Base-by-base conservation (phyloP, 37 sponge, comb jelly and placozoan species). In the Eunapius fragilis region DNA sequence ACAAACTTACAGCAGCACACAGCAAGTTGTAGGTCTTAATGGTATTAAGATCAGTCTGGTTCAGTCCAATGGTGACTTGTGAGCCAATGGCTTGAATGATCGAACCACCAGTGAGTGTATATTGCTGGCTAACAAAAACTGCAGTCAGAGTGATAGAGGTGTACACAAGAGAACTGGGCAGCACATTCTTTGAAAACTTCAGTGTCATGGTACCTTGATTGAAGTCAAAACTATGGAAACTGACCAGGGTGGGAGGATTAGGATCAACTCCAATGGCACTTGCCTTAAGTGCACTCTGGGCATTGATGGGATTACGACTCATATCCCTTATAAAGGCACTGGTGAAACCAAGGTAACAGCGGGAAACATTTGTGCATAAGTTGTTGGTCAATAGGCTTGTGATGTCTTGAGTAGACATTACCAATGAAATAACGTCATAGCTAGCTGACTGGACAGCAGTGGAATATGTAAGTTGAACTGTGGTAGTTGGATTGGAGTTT, bases 191-290 rank as follows among this genome's bases (percentile, higher is more conserved):
- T 12, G 93, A 67, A 87, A 95, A 95, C 31, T 79, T 25, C 33
- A 95, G 67, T 24, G 77, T 77, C 49, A 95, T 37, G 11, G 82
- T 86, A 31, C 90, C 93, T 28, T 72, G 67, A 75, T 96, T 82
- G 34, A 84, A 74, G 74, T 97, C 96, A 80, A 96, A 87, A n/a
- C 10, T 27, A 2, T 26, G 58, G 73, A 94, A 94, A 38, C 90
- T 79, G 0, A 50, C 68, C 25, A 91, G 76, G 9, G 50, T 47
- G 58, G 93, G 95, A 67, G 90, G 93, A 70, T 23, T 90, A 19
- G 86, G 85, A 70, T 97, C 95, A 48, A 92, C 76, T 0, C 88
- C n/a, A 19, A 94, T 82, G 7, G 67, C 36, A 36, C 74, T 85
- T 25, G 88, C 93, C 67, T 72, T 67, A 0, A 75, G 38, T 35